Percentiles rank a stretch among this genome's conserved stretches.
Conservation (phyloP, 2,113 vertebrate genomes). For the Hemiscyllium ocellatum region DNA sequence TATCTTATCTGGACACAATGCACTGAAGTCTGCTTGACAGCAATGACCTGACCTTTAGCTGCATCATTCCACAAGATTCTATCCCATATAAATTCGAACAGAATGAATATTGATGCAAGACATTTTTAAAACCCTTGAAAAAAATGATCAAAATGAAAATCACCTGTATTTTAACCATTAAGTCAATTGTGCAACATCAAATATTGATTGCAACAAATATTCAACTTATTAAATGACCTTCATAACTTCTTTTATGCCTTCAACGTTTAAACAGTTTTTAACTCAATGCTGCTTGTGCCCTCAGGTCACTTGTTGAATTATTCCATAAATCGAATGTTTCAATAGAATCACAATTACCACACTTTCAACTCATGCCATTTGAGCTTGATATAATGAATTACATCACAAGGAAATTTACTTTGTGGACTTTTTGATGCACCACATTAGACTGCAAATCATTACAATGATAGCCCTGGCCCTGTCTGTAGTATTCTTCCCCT, state of each 20-base stretch:
- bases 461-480: too few species aligned
- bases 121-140: background rate
- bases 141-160: background rate
- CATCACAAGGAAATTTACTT: background rate
- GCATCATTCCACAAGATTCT: background rate
- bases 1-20: background rate
- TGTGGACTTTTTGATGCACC: background rate
- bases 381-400: background rate
- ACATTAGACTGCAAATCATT: background rate
- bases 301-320: slow-evolving; percentile 17
- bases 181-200: background rate
- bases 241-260: background rate
- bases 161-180: background rate
- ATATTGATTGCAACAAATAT: background rate
- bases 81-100: background rate
- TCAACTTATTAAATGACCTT: background rate
- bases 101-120: background rate
- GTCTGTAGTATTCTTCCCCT: too few species aligned
- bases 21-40: background rate
- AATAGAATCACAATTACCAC: background rate
- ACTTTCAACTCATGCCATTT: background rate
- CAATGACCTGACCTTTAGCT: background rate
- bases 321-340: background rate
- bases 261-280: background rate
- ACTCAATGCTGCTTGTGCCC: background rate